Base-by-base conservation (phyloP, 2,113 vertebrate species). In the Phyllopteryx taeniolatus region DNA sequence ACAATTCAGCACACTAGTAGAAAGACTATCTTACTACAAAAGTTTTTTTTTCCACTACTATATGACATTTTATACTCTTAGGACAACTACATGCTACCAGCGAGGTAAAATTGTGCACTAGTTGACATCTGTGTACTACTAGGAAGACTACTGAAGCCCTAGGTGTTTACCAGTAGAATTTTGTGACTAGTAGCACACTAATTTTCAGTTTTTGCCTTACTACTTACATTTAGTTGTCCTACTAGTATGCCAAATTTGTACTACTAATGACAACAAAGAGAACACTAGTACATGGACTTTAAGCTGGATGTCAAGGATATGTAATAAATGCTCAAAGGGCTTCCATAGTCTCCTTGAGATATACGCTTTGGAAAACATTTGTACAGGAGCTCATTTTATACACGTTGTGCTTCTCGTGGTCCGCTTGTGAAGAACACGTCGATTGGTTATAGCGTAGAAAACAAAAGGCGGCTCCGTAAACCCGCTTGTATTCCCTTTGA, bases 311-410 rank as follows among this genome's bases (percentile, higher is more conserved):
- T 59, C 5, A 60, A 35, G 31, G 0, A 60, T 33, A 7, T 33
- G 27, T 5, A 33, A 33, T 60, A 7, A 60, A 15, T 53, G 14
- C 49, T 10, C 8, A 2, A 35, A 61, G 8, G 15, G 31, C 14
- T 61, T 35, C 81, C 86, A 90, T 80, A 69, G 81, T 85, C 89
- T 92, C 74, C 85, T 87, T 92, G 86, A 93, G 92, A 91, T 95
- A 92, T 94, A 87, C 74, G 85, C 95, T 92, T 92, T 93, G 92
- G 94, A 92, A 94, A 93, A 85, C 88, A 86, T 90, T 88, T 93
- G 85, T 93, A 92, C 92, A 92, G 76, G 80, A 80, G 75, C 75
- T 86, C 31, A 88, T 87, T 94, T 91, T 94, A 95, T 90, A 95
- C 91, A 92, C 75, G 82, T 87, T 91, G 92, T 95, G 92, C 92